Conservation (phyloP, 1,140 invertebrate genomes). For the Phymastichus coffea region DNA sequence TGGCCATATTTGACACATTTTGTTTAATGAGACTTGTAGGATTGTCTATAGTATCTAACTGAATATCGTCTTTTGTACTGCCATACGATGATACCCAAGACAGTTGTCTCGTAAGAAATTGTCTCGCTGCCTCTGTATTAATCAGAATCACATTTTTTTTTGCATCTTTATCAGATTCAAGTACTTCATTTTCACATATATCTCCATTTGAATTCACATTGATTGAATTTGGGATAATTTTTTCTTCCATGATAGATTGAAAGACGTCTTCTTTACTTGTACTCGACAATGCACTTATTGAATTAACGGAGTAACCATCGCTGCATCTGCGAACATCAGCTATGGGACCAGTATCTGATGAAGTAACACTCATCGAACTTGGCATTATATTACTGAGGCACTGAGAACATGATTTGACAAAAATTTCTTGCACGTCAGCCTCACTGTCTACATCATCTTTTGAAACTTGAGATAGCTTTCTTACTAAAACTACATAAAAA, state of each 20-base stretch:
- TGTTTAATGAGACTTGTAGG: conserved; percentile 66
- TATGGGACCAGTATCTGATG: conserved; percentile 56
- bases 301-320: conserved; percentile 56
- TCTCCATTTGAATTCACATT: conserved; percentile 44
- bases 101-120: conserved; percentile 69
- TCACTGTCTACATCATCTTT: conserved; percentile 64
- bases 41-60: conserved; percentile 66
- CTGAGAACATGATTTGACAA: conserved; percentile 65
- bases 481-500: conserved; percentile 68
- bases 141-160: conserved; percentile 69
- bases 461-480: conserved; percentile 58
- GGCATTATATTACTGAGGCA: conserved; percentile 54
- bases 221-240: conserved; percentile 29
- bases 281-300: conserved; percentile 55
- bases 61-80: conserved; percentile 64
- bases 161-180: conserved; percentile 57
- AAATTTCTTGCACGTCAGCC: conserved; percentile 62
- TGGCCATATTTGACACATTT: conserved; percentile 74
- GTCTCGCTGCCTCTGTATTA: conserved; percentile 70
- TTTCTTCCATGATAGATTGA: conserved; percentile 31
- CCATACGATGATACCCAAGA: conserved; percentile 69
- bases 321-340: conserved; percentile 56
- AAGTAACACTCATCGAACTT: conserved; percentile 48
- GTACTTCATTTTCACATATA: conserved; percentile 41
- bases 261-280: conserved; percentile 48